A percentile compares a stretch with the other conserved stretches of the same genome.
These are phyloP conservation scores for Drosophila rellima DNA, from an alignment of 2,888 invertebrate genomes.

Conservation along the genomic window DNA sequence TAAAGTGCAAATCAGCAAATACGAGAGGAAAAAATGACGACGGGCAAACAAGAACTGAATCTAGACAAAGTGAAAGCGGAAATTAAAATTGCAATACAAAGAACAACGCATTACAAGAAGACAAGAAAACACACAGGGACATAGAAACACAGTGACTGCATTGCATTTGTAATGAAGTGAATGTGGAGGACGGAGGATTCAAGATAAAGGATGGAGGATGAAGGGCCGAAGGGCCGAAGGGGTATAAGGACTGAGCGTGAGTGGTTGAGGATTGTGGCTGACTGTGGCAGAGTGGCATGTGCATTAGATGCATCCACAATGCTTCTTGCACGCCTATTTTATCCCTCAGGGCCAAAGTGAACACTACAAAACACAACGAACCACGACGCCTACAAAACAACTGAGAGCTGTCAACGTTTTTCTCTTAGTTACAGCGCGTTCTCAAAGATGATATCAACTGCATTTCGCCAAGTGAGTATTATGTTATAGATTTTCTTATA, in stretches of 20 bases:
- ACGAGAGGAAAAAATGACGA: conserved; percentile 21
- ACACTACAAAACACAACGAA: conserved; percentile 42
- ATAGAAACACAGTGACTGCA: conserved; percentile 30
- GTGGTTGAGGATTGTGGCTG: conserved; percentile 24
- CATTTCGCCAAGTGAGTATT: conserved; percentile 3
- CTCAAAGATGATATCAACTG: not conserved
- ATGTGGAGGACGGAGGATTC: conserved; percentile 24
- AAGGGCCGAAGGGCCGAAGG: too few relatives aligned
- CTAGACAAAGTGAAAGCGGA: conserved; percentile 81
- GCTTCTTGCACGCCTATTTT: conserved; percentile 44
- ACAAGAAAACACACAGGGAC: conserved; percentile 12
- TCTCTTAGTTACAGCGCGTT: conserved; percentile 7
- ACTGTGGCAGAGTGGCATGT: conserved; percentile 32
- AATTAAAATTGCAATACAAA: conserved; percentile 81
- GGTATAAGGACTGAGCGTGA: conserved; percentile 17
- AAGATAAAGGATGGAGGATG: not conserved
- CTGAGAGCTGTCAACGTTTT: conserved; percentile 8
- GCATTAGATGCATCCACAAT: conserved; percentile 51
- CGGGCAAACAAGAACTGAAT: conserved; percentile 62
- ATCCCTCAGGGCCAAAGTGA: conserved; percentile 29
- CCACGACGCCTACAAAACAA: conserved; percentile 24
- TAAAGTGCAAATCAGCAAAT: conserved; percentile 75
- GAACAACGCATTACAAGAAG: conserved; percentile 38
- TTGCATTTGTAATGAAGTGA: conserved; percentile 71
- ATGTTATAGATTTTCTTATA: too few relatives aligned